Base-by-base conservation (phyloP, 2,888 invertebrate genomes). In the Drosophila fulvimacula region DNA sequence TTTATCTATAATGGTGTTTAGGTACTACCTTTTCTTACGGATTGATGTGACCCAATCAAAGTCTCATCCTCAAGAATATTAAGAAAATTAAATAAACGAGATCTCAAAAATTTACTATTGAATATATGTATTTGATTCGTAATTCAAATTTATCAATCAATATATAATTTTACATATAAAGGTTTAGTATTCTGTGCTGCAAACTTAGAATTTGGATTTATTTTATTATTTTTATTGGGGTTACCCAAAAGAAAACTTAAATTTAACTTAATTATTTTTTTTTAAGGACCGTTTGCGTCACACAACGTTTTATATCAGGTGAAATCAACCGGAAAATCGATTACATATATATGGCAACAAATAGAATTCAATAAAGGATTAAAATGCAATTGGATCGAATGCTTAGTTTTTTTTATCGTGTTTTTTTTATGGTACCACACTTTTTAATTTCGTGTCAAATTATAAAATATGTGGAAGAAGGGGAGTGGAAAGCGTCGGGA, bases 281-380 rank as follows among this genome's bases (percentile, higher is more conserved):
- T 64, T 39, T 51, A 68, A 59, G 69, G 79, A 65, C 62, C 66
- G 15, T 27, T n/a, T 9, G 36, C 21, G 56, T 61, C 69, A 78
- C 69, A 49, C 51, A 78, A 65, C 61, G 51, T 46, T 57, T 46
- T 19, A 57, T 44, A 58, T 59, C 39, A 36, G 39, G 38, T 38
- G 38, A 52, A 38, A 58, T 69, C 52, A 71, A 69, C 32, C 36
- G 39, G 32, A 57, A 64, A 76, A 57, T 61, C 57, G 56, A 73
- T 76, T 52, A 78, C 51, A 60, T 53, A 76, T 76, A 65, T 73
- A 76, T 76, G 76, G 76, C 74, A 78, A 76, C 67, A 67, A 67
- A 61, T 60, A 49, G 41, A 63, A 70, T 70, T 69, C 48, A 63
- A 48, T 52, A 52, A 36, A 24, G 34, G 62, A 63, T 55, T 76